Conservation (phyloP, 2,888 invertebrate species). For the Lycocerus yunnanus region DNA sequence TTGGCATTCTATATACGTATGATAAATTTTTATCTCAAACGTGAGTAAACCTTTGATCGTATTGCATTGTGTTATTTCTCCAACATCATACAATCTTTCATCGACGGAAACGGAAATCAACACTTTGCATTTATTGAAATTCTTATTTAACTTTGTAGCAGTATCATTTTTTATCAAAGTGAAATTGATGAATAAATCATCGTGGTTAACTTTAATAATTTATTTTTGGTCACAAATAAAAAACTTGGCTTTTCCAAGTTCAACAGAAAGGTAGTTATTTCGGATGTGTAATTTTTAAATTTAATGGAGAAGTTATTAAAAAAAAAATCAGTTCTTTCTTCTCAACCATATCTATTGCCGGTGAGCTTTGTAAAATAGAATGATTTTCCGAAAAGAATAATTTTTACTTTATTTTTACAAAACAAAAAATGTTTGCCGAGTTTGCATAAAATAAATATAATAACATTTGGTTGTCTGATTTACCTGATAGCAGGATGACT, state of each 20-base stretch:
- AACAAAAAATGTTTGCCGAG: too few species aligned
- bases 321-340: too few species aligned
- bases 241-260: not conserved
- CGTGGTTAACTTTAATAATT: not conserved
- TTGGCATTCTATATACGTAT: not conserved
- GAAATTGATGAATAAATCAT: not conserved
- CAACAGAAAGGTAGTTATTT: not conserved
- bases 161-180: not conserved
- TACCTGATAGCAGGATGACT: too few species aligned
- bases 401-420: too few species aligned
- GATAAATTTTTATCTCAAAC: not conserved
- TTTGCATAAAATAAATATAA: too few species aligned
- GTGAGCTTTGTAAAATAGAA: too few species aligned
- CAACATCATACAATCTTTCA: not conserved
- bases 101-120: not conserved
- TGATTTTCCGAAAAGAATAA: too few species aligned
- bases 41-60: not conserved
- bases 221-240: not conserved
- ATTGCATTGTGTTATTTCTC: not conserved
- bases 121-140: not conserved
- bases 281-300: too few species aligned
- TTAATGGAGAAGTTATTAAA: too few species aligned
- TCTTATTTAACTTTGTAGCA: not conserved
- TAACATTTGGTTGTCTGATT: too few species aligned
- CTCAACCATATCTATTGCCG: too few species aligned